phyloP scores from a whole-genome alignment of 2,113 vertebrate species.

The Oceanites oceanicus region DNA sequence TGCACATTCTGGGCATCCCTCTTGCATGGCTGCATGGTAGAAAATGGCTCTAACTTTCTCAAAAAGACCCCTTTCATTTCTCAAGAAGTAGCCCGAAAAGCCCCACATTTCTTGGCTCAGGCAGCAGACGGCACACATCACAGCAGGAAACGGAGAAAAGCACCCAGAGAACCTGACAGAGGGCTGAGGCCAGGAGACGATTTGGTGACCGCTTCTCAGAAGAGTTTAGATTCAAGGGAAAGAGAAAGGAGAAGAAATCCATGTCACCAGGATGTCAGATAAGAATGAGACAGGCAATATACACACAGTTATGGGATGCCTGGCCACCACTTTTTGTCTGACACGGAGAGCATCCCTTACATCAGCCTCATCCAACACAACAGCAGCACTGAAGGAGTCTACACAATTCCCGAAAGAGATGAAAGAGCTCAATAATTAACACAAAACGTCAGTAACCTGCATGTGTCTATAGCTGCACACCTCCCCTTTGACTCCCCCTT shows the following conservation, averaged over 20 bases:
- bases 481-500: neutral
- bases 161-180: fast-evolving
- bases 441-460: neutral
- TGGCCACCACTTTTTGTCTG: neutral
- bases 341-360: neutral
- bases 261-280: neutral
- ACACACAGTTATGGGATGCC: neutral
- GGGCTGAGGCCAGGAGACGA: neutral
- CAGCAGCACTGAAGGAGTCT: neutral
- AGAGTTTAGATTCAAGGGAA: neutral
- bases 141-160: neutral
- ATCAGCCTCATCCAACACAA: neutral
- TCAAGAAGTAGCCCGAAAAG: neutral
- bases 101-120: fast-evolving
- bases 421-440: neutral
- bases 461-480: neutral
- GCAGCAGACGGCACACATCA: neutral
- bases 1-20: neutral
- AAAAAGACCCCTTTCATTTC: neutral
- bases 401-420: neutral
- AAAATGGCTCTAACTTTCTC: neutral
- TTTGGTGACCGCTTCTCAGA: neutral
- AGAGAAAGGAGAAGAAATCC: neutral
- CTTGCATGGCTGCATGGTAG: neutral
- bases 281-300: neutral